Evolutionary conservation across 2,888 invertebrate genomes (phyloP).

Genomic region (Leptopilina syphax): DNA sequence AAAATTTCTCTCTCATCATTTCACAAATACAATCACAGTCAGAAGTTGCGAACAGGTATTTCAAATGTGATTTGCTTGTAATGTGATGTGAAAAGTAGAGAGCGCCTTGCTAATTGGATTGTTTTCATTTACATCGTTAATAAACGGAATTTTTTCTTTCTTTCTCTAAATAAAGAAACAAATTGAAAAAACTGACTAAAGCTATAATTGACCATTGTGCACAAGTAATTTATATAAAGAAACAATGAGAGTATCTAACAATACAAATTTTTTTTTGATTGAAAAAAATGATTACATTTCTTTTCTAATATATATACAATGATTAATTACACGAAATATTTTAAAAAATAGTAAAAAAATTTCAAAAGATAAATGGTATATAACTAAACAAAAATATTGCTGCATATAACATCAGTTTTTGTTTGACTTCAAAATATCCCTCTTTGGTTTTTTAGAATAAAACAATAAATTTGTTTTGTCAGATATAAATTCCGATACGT

Average conservation of each 20-base stretch:
- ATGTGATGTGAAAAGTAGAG: background rate
- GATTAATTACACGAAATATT: no score
- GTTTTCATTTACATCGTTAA: background rate
- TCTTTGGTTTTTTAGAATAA: background rate
- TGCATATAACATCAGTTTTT: background rate
- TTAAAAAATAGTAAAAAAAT: no score
- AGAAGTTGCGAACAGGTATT: background rate
- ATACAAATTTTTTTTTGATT: no score
- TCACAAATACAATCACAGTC: background rate
- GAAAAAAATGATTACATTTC: no score
- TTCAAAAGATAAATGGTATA: no score
- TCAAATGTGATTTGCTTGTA: background rate
- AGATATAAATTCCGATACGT: background rate
- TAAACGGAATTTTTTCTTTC: background rate
- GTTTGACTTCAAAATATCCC: background rate
- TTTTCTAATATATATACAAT: no score
- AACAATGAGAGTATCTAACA: no score
- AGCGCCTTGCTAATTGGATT: conserved; percentile 1
- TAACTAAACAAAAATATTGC: background rate
- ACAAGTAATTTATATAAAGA: no score
- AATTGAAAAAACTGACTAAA: background rate
- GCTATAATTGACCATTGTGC: background rate
- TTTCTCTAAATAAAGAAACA: background rate
- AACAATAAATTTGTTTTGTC: background rate
- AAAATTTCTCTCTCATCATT: no score